Evolutionary conservation across 2,888 invertebrate species (phyloP).

Genomic region (Amphipoea lucens): DNA sequence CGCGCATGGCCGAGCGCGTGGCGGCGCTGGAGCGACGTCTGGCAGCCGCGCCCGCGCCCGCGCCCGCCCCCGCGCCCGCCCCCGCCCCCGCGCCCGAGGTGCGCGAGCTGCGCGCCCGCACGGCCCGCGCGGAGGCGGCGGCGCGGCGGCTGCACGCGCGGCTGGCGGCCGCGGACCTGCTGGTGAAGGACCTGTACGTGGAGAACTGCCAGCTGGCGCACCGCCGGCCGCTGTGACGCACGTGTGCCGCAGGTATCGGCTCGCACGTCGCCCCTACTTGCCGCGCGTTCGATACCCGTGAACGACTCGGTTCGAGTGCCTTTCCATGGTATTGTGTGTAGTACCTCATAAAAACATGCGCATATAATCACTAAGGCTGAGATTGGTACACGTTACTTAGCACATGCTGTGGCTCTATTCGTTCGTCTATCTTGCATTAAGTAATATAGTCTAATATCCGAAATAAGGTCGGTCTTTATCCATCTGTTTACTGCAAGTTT

Average conservation of each 20-base stretch:
- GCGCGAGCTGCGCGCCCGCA: slow-evolving; percentile 85
- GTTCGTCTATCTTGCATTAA: neutral
- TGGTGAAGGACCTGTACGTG: slow-evolving; percentile 95
- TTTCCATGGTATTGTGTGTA: slow-evolving; percentile 32
- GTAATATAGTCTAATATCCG: neutral
- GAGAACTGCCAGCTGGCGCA: slow-evolving; percentile 94
- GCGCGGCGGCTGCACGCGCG: slow-evolving; percentile 88
- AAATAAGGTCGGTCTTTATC: neutral
- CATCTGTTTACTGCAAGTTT: neutral
- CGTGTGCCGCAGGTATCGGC: neutral
- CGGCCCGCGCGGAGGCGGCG: slow-evolving; percentile 84
- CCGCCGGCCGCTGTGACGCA: slow-evolving; percentile 69
- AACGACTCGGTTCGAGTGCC: slow-evolving; percentile 53
- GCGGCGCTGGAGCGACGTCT: slow-evolving; percentile 47
- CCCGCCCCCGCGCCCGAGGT: slow-evolving; percentile 18
- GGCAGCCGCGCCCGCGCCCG: slow-evolving; percentile 77
- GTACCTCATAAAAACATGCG: slow-evolving; percentile 6
- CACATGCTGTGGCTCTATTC: neutral
- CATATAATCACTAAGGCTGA: slow-evolving; percentile 3
- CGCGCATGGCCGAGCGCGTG: slow-evolving; percentile 55
- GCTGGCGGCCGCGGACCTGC: slow-evolving; percentile 93
- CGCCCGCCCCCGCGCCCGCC: slow-evolving; percentile 39
- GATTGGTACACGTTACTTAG: neutral
- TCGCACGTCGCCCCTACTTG: neutral
- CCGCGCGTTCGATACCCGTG: neutral